phyloP scores from a whole-genome alignment of 2,113 vertebrate species.

The Argyrosomus japonicus region DNA sequence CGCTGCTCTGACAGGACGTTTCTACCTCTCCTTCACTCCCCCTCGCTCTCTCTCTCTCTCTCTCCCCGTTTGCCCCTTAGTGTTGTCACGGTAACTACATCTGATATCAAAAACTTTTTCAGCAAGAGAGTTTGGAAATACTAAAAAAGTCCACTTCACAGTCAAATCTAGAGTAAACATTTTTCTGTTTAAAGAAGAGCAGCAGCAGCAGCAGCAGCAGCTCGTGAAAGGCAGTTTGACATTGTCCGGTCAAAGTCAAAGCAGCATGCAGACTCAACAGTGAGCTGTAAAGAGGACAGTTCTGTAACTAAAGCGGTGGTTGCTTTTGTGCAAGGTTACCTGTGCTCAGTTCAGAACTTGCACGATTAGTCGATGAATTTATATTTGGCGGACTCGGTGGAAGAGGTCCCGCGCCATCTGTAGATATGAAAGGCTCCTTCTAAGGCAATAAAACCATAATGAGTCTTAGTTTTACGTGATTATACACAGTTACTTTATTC shows the following conservation, averaged over 20 bases:
- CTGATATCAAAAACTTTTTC: conserved; percentile 39
- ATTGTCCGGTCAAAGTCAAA: not conserved
- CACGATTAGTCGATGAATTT: no score
- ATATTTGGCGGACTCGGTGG: no score
- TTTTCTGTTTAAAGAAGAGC: conserved; percentile 30
- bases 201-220: not conserved
- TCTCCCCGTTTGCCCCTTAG: conserved; percentile 28
- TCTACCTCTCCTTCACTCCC: conserved; percentile 68
- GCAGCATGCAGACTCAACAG: not conserved
- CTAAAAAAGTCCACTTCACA: not conserved
- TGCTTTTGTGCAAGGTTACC: no score
- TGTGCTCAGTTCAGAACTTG: no score
- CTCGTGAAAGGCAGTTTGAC: not conserved
- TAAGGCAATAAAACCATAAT: no score
- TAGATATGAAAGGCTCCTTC: no score
- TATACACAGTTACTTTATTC: no score
- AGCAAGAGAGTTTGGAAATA: conserved; percentile 4
- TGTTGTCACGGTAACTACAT: conserved; percentile 57
- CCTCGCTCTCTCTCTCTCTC: conserved; percentile 2
- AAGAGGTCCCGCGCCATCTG: no score
- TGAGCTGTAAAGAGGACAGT: no score
- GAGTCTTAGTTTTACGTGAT: no score
- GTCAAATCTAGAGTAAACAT: conserved; percentile 23
- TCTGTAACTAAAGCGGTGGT: no score
- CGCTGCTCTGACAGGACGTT: conserved; percentile 75